These are phyloP conservation scores for Pachypanchax playfairii DNA, from an alignment of 2,113 vertebrate genomes.

Conservation along the genomic window DNA sequence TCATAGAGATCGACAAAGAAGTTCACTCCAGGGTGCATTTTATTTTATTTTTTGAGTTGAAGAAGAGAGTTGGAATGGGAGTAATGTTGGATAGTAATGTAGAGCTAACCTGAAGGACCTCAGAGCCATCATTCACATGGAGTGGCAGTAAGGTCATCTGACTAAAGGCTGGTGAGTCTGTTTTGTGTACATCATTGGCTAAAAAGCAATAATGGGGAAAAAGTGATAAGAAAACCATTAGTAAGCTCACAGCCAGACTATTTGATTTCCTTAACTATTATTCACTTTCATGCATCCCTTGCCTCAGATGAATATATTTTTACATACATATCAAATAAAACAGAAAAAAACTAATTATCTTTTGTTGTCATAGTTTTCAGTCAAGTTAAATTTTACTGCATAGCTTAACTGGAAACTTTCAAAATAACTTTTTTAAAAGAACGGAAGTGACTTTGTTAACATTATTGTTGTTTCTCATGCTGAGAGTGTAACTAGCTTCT, in stretches of 20 bases:
- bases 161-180: slow-evolving; percentile 57
- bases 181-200: slow-evolving; percentile 55
- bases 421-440: too few relatives aligned
- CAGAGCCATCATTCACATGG: slow-evolving; percentile 41
- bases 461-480: too few relatives aligned
- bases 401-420: too few relatives aligned
- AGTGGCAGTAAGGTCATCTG: slow-evolving; percentile 53
- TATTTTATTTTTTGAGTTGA: slow-evolving; percentile 53
- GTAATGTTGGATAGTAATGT: slow-evolving; percentile 30
- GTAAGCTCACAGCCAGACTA: slow-evolving; percentile 31
- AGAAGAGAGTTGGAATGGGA: slow-evolving; percentile 30
- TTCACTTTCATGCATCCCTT: slow-evolving; percentile 22
- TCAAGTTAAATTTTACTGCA: too few relatives aligned
- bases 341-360: background rate
- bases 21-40: slow-evolving; percentile 48
- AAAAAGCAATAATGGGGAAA: slow-evolving; percentile 40
- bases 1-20: slow-evolving; percentile 71
- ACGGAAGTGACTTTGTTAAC: too few relatives aligned
- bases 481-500: too few relatives aligned
- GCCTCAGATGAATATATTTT: background rate
- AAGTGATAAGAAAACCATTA: slow-evolving; percentile 28
- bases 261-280: slow-evolving; percentile 22
- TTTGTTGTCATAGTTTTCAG: too few relatives aligned
- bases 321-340: slow-evolving; percentile 1
- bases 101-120: slow-evolving; percentile 63